Evolutionary conservation across 2,797 vertebrate genomes (phyloP), one percentile per base, ranked within the genome.

Genomic region (Siniperca scherzeri): DNA sequence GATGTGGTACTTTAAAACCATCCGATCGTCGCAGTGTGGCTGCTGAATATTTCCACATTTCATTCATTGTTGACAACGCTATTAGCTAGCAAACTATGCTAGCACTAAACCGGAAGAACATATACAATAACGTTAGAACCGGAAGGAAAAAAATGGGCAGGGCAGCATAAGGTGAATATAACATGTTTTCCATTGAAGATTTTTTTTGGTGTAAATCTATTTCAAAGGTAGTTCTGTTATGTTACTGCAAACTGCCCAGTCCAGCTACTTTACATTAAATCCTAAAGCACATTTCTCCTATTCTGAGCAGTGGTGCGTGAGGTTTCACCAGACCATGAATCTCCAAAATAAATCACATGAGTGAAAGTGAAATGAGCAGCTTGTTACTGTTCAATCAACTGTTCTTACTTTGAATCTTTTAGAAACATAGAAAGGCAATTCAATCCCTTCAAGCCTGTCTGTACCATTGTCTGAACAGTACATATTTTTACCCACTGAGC

Each of bases 341-440:
- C 22, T 44, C 27, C 30, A 48, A 79, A 70, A 80, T 75, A 85
- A 82, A 80, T 84, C 59, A 27, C 52, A 42, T 60, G 52, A 78
- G 46, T 57, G 36, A 48, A 86, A 76, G 74, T 59, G 64, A 68
- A 79, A 83, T 71, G 69, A 84, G 30, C 74, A 74, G 66, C 46
- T 70, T 66, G 33, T 67, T 46, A 73, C 25, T 44, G 25, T 71
- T 74, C 61, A 78, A 59, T 70, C 73, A 84, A 11, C 38, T 67
- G 59, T 53, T 81, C 59, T 60, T 55, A 69, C 36, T 50, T 48
- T 61, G 11, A 38, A 69, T 74, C 22, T n/a, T 69, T 50, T 11
- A 56, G 36, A 64, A 70, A 57, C 17, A 70, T 9, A 64, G 22
- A 59, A 50, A 82, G 7, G n/a, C 36, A 72, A 38, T 72, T 81